phyloP scores from a whole-genome alignment of 1,140 invertebrate species.

The Zaprionus davidi region DNA sequence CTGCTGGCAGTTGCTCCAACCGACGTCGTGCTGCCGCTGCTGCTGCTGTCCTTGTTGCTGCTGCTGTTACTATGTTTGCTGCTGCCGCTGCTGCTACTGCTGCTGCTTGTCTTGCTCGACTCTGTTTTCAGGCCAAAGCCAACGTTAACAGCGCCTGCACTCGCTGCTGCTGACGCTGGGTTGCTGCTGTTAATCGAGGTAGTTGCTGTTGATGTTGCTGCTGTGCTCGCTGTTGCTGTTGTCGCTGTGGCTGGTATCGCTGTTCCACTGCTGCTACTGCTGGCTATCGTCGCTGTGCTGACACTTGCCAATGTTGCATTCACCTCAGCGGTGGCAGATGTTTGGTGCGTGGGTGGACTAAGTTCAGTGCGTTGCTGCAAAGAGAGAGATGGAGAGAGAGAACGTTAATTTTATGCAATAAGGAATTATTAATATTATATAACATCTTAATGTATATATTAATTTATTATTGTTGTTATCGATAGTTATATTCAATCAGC shows the following conservation, averaged over 20 bases:
- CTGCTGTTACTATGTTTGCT: conserved; percentile 46
- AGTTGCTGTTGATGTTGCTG: conserved; percentile 28
- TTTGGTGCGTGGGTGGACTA: conserved; percentile 79
- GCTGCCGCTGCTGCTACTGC: conserved; percentile 33
- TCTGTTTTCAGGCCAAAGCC: conserved; percentile 49
- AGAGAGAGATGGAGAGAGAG: conserved; percentile 3
- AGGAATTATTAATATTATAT: neutral
- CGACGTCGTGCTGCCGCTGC: conserved; percentile 24
- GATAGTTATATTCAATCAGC: too few relatives aligned
- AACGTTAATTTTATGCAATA: neutral
- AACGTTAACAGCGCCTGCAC: conserved; percentile 10
- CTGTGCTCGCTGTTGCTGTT: conserved; percentile 36
- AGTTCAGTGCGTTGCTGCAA: conserved; percentile 81
- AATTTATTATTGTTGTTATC: too few relatives aligned
- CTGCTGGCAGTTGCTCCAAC: conserved; percentile 17
- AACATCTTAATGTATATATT: too few relatives aligned
- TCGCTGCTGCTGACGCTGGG: conserved; percentile 6
- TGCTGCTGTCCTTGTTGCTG: conserved; percentile 28
- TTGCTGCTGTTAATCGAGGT: conserved; percentile 43
- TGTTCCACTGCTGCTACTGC: conserved; percentile 32
- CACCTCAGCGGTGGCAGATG: conserved; percentile 73
- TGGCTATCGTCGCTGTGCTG: conserved; percentile 60
- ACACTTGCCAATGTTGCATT: conserved; percentile 58
- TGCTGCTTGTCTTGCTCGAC: conserved; percentile 51
- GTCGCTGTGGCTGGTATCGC: conserved; percentile 47